Percentiles rank a stretch among this genome's conserved stretches.
These are phyloP conservation scores for Criorhina ranunculi DNA, from an alignment of 2,888 invertebrate genomes.

Conservation along the genomic window DNA sequence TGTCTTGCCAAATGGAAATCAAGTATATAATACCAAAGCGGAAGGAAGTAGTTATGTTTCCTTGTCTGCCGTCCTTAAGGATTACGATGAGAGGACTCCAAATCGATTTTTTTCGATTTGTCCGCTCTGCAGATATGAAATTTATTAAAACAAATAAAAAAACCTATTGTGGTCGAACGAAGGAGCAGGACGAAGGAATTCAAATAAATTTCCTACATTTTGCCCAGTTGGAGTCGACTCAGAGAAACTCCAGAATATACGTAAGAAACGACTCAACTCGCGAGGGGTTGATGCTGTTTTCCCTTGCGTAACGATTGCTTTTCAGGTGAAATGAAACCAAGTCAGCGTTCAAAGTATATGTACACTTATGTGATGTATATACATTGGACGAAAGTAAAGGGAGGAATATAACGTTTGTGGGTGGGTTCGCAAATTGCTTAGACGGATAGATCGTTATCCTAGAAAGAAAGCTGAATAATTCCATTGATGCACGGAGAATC, in stretches of 20 bases:
- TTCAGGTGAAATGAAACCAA: constrained; percentile 27
- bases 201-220: constrained; percentile 38
- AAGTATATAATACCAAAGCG: constrained; percentile 6
- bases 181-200: constrained; percentile 1
- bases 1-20: constrained; percentile 41
- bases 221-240: constrained; percentile 4
- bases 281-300: neutral
- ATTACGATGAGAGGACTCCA: constrained; percentile 18
- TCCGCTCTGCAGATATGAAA: constrained; percentile 47
- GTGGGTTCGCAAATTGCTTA: constrained; percentile 47
- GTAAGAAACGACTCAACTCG: constrained; percentile 8
- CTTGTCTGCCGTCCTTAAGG: constrained; percentile 31
- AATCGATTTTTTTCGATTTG: constrained; percentile 49
- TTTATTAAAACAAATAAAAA: constrained; percentile 56
- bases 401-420: constrained; percentile 40
- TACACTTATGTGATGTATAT: constrained; percentile 1
- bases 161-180: constrained; percentile 23
- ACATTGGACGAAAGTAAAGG: constrained; percentile 17
- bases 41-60: constrained; percentile 47
- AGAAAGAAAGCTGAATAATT: constrained; percentile 59
- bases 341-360: constrained; percentile 31
- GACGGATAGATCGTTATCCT: constrained; percentile 61
- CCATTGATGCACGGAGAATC: constrained; percentile 25
- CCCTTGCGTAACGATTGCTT: constrained; percentile 19
- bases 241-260: constrained; percentile 11